Base-by-base conservation (phyloP, 2,888 invertebrate species). In the Dicranocentrus wangi region DNA sequence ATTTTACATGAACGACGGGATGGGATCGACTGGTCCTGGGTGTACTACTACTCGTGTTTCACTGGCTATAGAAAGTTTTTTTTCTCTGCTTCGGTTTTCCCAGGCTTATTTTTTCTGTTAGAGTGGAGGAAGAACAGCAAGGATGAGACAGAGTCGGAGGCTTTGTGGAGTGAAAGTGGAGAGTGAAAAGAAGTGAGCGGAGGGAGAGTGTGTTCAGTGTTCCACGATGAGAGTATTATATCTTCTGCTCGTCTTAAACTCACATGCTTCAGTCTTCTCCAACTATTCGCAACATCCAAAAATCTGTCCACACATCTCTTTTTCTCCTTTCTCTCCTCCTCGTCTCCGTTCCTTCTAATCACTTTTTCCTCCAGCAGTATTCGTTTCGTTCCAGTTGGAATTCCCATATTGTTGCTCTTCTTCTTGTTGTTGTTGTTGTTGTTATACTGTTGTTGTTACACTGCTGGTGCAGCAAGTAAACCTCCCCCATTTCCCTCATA, bases 241-340 rank as follows among this genome's bases (percentile, higher is more conserved):
- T 47, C 71, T 61, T 71, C n/a, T 53, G 43, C 43, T 71, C 43
- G 13, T 65, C 58, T 21, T 27, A 53, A 25, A 27, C 77, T 77
- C 70, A 71, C 61, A 63, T 42, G 69, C 39, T 78, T 78, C 78
- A 78, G 78, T 78, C 78, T 63, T 39, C 70, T 63, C 28, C 70
- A 42, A 77, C 69, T 69, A 77, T 69, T 77, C 77, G 60, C 61
- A 69, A 58, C 69, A 61, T 60, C 58, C 66, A 69, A 58, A 51
- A 61, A 63, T 28, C 47, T 63, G 32, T 63, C 63, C 53, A 63
- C 42, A 19, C 63, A 15, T 27, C 53, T 27, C 61, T 63, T 23
- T 42, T 47, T 23, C 61, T 63, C 51, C 43, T n/a, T 61, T 28
- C 63, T 32, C 27, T 63, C 23, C 43, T 43, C 17, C 27, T 69